Percentiles rank a stretch among this genome's conserved stretches.
These are phyloP conservation scores for Sterrhoptilus dennistouni DNA, from an alignment of 2,113 vertebrate species.

Conservation along the genomic window DNA sequence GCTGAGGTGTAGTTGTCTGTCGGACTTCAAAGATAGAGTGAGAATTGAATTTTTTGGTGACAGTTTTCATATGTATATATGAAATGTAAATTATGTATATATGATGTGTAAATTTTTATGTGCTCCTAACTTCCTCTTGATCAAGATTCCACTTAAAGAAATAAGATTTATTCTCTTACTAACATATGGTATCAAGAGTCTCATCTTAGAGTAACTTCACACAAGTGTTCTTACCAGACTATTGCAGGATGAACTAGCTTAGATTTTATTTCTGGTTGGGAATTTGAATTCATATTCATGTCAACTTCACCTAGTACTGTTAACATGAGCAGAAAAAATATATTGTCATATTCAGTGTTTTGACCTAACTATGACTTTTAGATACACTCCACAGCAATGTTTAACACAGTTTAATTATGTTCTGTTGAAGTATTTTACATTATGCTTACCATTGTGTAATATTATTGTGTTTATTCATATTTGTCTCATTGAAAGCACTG, in stretches of 20 bases:
- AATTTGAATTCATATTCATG: not conserved
- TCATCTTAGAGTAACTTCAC: not conserved
- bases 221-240: not conserved
- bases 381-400: not conserved
- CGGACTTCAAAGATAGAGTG: not conserved
- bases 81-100: not conserved
- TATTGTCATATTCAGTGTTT: not conserved
- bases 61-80: not conserved
- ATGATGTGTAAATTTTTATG: fast-evolving
- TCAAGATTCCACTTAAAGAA: not conserved
- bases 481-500: not conserved
- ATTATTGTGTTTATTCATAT: not conserved
- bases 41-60: not conserved
- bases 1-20: not conserved
- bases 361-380: not conserved
- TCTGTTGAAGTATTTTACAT: not conserved
- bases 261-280: not conserved
- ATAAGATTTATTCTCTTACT: not conserved
- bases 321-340: not conserved
- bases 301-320: not conserved
- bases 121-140: not conserved
- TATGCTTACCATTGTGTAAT: not conserved
- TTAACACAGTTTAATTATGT: not conserved
- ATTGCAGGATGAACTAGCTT: not conserved
- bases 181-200: not conserved